Percentiles rank a stretch among this genome's conserved stretches.
phyloP scores from a whole-genome alignment of 2,797 vertebrate species.

The Taenioides sp. region DNA sequence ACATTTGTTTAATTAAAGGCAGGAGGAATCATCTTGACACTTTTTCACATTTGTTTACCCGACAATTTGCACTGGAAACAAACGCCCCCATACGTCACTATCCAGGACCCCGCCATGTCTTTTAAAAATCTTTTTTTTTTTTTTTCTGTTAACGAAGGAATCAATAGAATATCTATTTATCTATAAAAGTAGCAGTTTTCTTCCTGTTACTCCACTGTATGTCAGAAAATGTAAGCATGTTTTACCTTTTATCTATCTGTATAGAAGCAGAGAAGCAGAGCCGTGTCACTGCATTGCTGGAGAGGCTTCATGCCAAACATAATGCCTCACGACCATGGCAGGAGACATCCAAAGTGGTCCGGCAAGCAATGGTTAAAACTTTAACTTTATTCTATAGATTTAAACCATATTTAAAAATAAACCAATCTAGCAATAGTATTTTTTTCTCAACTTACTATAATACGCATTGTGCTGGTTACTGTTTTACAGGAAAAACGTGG shows the following conservation, averaged over 20 bases:
- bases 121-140: background rate
- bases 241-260: conserved; percentile 10
- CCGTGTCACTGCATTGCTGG: conserved; percentile 89
- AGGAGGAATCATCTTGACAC: background rate
- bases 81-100: background rate
- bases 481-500: conserved; percentile 89
- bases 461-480: conserved; percentile 7
- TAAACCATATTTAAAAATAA: conserved; percentile 9
- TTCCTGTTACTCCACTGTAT: background rate
- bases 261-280: conserved; percentile 90
- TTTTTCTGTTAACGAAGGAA: too few species aligned
- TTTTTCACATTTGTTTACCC: background rate
- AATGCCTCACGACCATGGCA: conserved; percentile 92
- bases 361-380: conserved; percentile 92
- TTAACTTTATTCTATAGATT: background rate
- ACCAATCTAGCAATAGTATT: background rate
- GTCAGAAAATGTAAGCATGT: too few species aligned
- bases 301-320: conserved; percentile 93
- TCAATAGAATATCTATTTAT: too few species aligned
- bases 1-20: background rate
- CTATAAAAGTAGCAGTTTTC: background rate
- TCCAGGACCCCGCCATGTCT: background rate
- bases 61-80: background rate
- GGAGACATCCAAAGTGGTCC: conserved; percentile 94
- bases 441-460: background rate